Evolutionary conservation across 2,888 invertebrate genomes (phyloP).

Genomic region (Xanthia togata): DNA sequence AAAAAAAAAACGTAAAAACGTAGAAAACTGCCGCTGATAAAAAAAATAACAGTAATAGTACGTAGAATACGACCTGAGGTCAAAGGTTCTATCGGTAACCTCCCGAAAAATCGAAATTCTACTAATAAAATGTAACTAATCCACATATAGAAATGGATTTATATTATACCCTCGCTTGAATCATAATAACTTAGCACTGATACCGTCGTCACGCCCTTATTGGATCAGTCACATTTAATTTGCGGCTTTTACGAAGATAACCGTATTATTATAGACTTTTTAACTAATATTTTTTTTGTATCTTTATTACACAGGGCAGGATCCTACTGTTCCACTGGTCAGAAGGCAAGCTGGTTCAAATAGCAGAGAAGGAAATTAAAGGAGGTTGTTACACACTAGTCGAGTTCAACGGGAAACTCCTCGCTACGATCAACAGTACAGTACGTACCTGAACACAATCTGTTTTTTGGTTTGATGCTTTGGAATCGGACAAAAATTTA

Average conservation of each 20-base stretch:
- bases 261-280: neutral
- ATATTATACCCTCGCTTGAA: neutral
- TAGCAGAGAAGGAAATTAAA: constrained; percentile 99
- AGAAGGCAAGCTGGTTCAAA: constrained; percentile 95
- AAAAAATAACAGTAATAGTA: neutral
- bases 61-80: neutral
- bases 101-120: neutral
- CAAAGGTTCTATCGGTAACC: neutral
- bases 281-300: neutral
- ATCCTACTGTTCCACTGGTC: constrained; percentile 97
- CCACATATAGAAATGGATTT: neutral
- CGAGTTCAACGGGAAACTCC: constrained; percentile 98
- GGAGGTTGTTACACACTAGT: constrained; percentile 98
- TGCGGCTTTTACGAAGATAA: no score
- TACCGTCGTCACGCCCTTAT: neutral
- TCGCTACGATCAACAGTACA: constrained; percentile 99
- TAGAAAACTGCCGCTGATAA: no score
- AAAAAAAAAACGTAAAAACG: no score
- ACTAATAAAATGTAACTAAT: neutral
- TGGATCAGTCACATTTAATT: neutral
- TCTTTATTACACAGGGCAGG: constrained; percentile 91
- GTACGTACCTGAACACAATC: constrained; percentile 86
- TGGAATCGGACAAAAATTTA: neutral
- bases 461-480: neutral
- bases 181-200: neutral